Evolutionary conservation across 1,140 invertebrate species (phyloP), one percentile per base, ranked within the genome.

Genomic region (Papilio polyxenes): DNA sequence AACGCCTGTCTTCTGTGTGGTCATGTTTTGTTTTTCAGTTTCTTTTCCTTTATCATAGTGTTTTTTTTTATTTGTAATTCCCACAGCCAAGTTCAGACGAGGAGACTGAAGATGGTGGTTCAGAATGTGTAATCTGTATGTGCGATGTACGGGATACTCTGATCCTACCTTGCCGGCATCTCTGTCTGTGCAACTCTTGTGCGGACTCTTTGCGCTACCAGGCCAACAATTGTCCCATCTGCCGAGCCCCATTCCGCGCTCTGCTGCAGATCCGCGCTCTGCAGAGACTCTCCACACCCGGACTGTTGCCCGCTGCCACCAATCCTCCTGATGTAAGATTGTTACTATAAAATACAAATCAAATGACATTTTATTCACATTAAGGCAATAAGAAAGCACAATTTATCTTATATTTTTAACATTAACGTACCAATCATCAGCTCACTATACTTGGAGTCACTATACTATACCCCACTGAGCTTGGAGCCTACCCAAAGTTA

Each of bases 61-160:
- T 23, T 20, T 69, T 69, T 31, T 13, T 37, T 8, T n/a, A n/a
- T 69, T 31, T 31, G 11, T 69, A 69, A 69, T 11, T 8, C 1
- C 7, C 82, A 78, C 92, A 97, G 95, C 95, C 95, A 83, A 96
- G 95, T 15, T 96, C 96, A 75, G 98, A 99, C 88, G 98, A 98
- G 89, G 98, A 99, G 84, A 96, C 97, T 3, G 99, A 99, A 89
- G 99, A 99, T 89, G 99, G 98, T 91, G 98, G 98, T 17, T 98
- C 98, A 11, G 99, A 99, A 95, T 99, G 99, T 95, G 99, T 99
- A 13, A 99, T 99, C 89, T 99, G 99, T 92, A 99, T 99, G 98
- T 98, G 98, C 89, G 99, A 99, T 91, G 97, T 98, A 15, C 95
- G 99, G 0, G 99, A 99, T 92, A 99, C 99, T 0, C 95, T 99